Conservation (phyloP, 2,888 invertebrate species). For the Epinotia brunnichana region DNA sequence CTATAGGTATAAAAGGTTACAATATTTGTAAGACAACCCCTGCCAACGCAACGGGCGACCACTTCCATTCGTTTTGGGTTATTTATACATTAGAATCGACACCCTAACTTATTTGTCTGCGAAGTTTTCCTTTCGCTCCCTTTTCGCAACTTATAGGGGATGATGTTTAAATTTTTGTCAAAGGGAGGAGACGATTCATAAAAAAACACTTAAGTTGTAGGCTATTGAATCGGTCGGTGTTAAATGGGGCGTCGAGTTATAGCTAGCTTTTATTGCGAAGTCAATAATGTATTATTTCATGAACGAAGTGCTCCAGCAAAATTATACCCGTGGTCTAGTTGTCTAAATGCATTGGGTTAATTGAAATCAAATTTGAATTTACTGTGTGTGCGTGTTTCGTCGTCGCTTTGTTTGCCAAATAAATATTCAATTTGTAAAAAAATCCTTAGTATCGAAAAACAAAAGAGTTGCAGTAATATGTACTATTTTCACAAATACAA, state of each 20-base stretch:
- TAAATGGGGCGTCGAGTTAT: conserved; percentile 20
- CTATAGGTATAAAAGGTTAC: conserved; percentile 23
- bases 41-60: conserved; percentile 16
- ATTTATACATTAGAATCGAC: conserved; percentile 41
- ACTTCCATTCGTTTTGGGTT: conserved; percentile 41
- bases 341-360: not conserved
- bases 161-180: conserved; percentile 31
- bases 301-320: not conserved
- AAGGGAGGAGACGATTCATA: conserved; percentile 28
- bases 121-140: conserved; percentile 36
- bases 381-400: not conserved
- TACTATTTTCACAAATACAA: no score
- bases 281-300: not conserved
- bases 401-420: no score
- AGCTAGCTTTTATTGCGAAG: not conserved
- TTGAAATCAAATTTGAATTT: not conserved
- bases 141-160: conserved; percentile 29
- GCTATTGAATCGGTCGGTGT: conserved; percentile 7
- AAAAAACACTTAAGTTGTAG: conserved; percentile 21
- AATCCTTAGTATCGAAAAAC: no score
- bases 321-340: not conserved
- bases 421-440: no score
- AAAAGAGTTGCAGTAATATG: no score
- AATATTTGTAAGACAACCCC: conserved; percentile 37
- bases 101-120: conserved; percentile 35